Percentiles rank a stretch among this genome's conserved stretches.
Evolutionary conservation across 2,888 invertebrate genomes (phyloP).

Genomic region (Papilio elwesi): DNA sequence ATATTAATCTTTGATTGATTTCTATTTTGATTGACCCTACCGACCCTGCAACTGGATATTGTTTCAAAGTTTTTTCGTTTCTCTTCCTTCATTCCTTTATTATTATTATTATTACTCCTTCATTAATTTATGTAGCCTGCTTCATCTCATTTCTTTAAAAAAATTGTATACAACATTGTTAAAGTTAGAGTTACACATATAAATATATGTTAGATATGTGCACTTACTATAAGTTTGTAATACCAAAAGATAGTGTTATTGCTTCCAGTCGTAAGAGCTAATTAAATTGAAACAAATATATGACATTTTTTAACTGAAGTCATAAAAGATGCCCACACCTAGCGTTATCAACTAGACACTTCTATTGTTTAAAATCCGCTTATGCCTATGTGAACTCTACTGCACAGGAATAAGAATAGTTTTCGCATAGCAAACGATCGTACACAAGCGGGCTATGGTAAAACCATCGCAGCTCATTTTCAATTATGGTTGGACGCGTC

Average conservation of each 20-base stretch:
- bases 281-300: background rate
- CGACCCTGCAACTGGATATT: too few species aligned
- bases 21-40: too few species aligned
- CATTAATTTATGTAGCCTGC: too few species aligned
- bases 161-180: too few species aligned
- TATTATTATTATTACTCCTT: too few species aligned
- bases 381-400: slow-evolving; percentile 2
- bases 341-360: slow-evolving; percentile 12
- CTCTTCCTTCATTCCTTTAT: too few species aligned
- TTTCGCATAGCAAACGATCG: background rate
- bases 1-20: too few species aligned
- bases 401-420: background rate
- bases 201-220: too few species aligned
- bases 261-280: background rate
- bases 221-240: background rate
- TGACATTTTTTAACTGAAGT: background rate
- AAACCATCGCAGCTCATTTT: slow-evolving; percentile 54
- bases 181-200: too few species aligned
- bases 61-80: too few species aligned
- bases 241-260: background rate
- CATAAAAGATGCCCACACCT: slow-evolving; percentile 28
- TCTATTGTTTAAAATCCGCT: background rate
- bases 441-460: slow-evolving; percentile 25
- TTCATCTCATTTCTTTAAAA: too few species aligned
- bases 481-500: slow-evolving; percentile 56